phyloP scores from a whole-genome alignment of 2,113 vertebrate species.

The Periophthalmodon schlosseri region DNA sequence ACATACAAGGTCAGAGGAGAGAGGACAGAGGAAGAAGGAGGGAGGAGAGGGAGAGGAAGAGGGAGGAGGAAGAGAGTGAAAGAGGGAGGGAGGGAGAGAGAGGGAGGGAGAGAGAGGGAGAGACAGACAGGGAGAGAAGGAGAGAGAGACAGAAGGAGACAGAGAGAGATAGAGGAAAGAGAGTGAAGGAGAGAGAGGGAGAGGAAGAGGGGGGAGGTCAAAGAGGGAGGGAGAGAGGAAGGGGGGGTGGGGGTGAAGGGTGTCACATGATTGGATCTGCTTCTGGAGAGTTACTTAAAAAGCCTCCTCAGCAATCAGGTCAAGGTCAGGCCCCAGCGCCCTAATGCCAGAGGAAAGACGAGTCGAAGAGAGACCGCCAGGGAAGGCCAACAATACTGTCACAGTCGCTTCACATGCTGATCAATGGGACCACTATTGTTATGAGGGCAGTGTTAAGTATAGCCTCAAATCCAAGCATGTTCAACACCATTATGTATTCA shows the following conservation, averaged over 20 bases:
- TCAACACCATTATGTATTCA: not conserved
- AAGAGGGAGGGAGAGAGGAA: not conserved
- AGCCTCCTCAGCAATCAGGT: slow-evolving; percentile 73
- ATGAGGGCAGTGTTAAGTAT: not conserved
- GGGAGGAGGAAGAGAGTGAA: too few species aligned
- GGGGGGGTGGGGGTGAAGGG: slow-evolving; percentile 59
- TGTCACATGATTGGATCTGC: slow-evolving; percentile 76
- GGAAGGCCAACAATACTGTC: slow-evolving; percentile 27
- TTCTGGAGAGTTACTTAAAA: slow-evolving; percentile 77
- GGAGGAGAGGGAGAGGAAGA: not conserved
- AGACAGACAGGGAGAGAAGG: too few species aligned
- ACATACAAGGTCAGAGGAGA: slow-evolving; percentile 64
- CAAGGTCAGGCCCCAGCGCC: slow-evolving; percentile 67
- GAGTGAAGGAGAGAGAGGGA: slow-evolving; percentile 33
- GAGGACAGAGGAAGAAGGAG: slow-evolving; percentile 33
- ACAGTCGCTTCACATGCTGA: not conserved
- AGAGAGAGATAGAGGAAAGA: slow-evolving; percentile 14
- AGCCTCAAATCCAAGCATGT: not conserved
- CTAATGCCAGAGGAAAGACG: slow-evolving; percentile 63
- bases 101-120: too few species aligned
- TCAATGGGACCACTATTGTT: not conserved
- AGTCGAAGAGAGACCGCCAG: slow-evolving; percentile 25
- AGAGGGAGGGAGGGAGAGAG: too few species aligned
- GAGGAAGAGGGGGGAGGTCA: slow-evolving; percentile 23
- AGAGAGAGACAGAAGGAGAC: too few species aligned